Conservation (phyloP, 1,140 invertebrate genomes). For the Tetraneura akinire region DNA sequence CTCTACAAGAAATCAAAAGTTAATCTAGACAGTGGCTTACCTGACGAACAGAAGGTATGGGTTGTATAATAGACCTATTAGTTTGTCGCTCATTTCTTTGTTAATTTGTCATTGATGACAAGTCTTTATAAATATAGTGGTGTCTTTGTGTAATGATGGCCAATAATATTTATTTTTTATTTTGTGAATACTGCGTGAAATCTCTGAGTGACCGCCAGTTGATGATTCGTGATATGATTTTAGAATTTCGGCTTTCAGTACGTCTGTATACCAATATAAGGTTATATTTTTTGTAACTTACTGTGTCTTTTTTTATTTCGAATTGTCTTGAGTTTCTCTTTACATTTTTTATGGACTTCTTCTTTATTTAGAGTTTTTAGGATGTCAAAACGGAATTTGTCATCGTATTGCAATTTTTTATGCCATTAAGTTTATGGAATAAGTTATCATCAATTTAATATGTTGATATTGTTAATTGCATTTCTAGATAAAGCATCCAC, state of each 20-base stretch:
- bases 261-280: background rate
- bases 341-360: background rate
- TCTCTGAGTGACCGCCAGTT: background rate
- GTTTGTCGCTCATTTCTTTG: background rate
- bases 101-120: conserved; percentile 10
- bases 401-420: background rate
- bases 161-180: conserved; percentile 37
- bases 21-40: background rate
- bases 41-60: background rate
- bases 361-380: background rate
- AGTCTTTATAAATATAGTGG: background rate
- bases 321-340: background rate
- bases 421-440: no score
- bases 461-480: background rate
- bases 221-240: conserved; percentile 1
- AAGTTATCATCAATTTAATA: no score
- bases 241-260: conserved; percentile 5
- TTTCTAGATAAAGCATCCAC: background rate
- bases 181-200: background rate
- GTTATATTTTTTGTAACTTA: background rate
- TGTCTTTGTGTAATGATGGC: background rate
- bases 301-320: background rate
- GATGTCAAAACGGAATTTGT: background rate
- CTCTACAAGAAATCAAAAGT: background rate
- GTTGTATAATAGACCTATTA: background rate